Base-by-base conservation (phyloP, 2,888 invertebrate genomes). In the Epinotia demarniana region DNA sequence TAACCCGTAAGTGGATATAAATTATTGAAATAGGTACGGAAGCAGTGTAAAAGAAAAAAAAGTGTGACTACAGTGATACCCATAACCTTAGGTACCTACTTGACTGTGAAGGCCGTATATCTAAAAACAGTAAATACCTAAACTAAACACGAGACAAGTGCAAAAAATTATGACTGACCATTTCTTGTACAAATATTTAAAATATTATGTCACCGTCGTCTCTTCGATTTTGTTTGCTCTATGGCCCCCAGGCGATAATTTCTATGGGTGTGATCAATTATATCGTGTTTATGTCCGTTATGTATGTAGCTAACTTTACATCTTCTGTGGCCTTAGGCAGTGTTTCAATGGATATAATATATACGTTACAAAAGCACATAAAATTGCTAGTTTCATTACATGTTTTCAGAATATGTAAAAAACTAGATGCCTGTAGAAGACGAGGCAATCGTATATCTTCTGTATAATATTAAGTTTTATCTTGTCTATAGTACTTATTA, bases 171-270 rank as follows among this genome's bases (percentile, higher is more conserved):
- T 62, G 27, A 49, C 27, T 64, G 18, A 19, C 13, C 57, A 64
- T 60, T 75, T 53, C 64, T 68, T 70, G 23, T 5, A 18, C 60
- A 75, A 71, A 75, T 53, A 53, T 53, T 53, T 53, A n/a, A n/a
- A 53, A n/a, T 53, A 60, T 75, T 70, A 75, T 64, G 70, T 75
- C 75, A 75, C 46, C 49, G 11, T 53, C 43, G 27, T 53, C 23
- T 70, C 69, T 69, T 2, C 9, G 46, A 23, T 11, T 53, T 66
- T 43, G 53, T 66, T 63, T 64, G 39, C 39, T 70, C 49, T 64
- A 9, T 49, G 53, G 70, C 70, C 64, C 60, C n/a, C 2, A 71
- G 68, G 70, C 63, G 53, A 64, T 75, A 43, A 58, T 70, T 75
- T 66, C 64, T 70, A 60, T 27, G 27, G 18, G 64, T 43, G 19